Evolutionary conservation across 2,797 vertebrate genomes (phyloP), one percentile per base, ranked within the genome.

Genomic region (Paguma larvata): DNA sequence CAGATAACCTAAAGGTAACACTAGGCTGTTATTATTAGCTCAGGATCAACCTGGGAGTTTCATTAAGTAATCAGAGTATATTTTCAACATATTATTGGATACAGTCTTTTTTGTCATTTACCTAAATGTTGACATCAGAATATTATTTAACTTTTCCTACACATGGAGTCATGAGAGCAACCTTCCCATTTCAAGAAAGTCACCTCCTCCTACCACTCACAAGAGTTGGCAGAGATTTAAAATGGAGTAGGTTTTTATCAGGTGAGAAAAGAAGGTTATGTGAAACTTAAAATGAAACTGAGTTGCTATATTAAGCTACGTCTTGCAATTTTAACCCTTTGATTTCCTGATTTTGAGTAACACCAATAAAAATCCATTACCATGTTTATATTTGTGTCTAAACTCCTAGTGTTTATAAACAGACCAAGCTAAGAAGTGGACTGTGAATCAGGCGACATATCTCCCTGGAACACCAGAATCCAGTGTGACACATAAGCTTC

Each of bases 241-340:
- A 89, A 86, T 70, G 32, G 68, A 82, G 83, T 46, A 70, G 32
- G 13, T 80, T 80, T 93, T 63, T 87, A 32, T 85, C 38, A 62
- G 13, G 62, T 92, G 46, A 85, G 15, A 92, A 94, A 72, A 75
- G 25, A 68, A 83, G 30, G 14, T 72, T 34, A 77, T 2, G 4
- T 73, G 48, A 86, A 41, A 92, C 48, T 94, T 70, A 46, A 77
- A 87, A 38, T 95, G 72, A 87, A 97, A 94, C 19, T 34, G 11
- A 62, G 25, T 85, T 92, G 11, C 32, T 41, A 70, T 48, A 32
- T 85, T 65, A n/a, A 25, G 11, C 21, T 79, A 14, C 12, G 19
- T 79, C 56, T 88, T 85, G 27, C 21, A n/a, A 51, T 68, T 51
- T 73, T 90, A 46, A 78, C 25, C 1, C 70, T 79, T 88, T n/a